A percentile compares a stretch with the other conserved stretches of the same genome.
Conservation (phyloP, 2,113 vertebrate genomes). For the Sinosuthora webbiana region DNA sequence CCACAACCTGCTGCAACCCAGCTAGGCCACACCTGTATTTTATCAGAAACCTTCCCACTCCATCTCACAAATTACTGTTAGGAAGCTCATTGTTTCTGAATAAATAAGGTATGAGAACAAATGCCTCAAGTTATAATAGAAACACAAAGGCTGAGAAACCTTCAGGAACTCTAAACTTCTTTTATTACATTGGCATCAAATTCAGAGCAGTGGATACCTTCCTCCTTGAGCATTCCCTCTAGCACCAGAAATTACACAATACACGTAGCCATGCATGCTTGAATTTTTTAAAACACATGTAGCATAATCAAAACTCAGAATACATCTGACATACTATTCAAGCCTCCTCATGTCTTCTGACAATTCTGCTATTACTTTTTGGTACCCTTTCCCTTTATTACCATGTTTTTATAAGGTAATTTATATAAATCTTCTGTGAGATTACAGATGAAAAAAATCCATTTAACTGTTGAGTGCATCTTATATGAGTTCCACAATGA, state of each 20-base stretch:
- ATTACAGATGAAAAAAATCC: constrained; percentile 57
- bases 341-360: neutral
- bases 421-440: constrained; percentile 46
- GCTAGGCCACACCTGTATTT: neutral
- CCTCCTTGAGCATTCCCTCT: neutral
- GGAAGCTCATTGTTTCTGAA: neutral
- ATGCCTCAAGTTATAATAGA: constrained; percentile 3
- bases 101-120: neutral
- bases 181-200: neutral
- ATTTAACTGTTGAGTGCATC: constrained; percentile 57
- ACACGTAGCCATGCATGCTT: neutral
- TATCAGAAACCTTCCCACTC: neutral
- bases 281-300: neutral
- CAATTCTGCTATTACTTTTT: constrained; percentile 28
- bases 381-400: neutral
- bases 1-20: neutral
- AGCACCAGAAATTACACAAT: neutral
- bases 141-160: constrained; percentile 19
- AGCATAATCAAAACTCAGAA: neutral
- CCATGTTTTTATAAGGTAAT: constrained; percentile 44
- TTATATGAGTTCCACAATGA: constrained; percentile 26
- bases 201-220: neutral
- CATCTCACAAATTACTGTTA: neutral
- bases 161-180: neutral
- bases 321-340: neutral